Base-by-base conservation (phyloP, 2,888 invertebrate species). In the Limnephilus auricula region DNA sequence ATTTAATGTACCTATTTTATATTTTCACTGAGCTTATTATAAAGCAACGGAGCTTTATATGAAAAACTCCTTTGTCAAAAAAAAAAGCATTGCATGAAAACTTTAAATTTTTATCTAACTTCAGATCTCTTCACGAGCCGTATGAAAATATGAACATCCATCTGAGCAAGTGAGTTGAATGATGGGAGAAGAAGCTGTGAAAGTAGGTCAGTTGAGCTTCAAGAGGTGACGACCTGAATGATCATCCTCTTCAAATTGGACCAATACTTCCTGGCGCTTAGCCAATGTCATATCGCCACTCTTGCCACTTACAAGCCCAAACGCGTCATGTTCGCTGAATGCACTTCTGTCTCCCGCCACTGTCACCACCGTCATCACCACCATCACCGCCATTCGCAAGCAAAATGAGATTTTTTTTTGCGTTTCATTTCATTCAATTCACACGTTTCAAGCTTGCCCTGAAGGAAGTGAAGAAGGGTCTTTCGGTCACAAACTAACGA, bases 221-320 rank as follows among this genome's bases (percentile, higher is more conserved):
- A 85, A 85, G 86, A 65, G 50, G n/a, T 50, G 86, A 86, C 86
- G 86, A 86, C 86, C 86, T 50, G 31, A 65, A 86, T 86, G 65
- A 25, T 32, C 84, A 34, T 84, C 86, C 25, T 37, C 84, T 30
- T 50, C 86, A 65, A 65, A 50, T 86, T 50, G 86, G 31, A 86
- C 86, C 86, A 32, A 65, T 86, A 31, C 34, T 31, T 32, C 32
- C 32, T 86, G 65, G 86, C 86, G 25, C 86, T 10, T 34, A 18
- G 86, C 86, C 86, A 86, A 50, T 65, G 86, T 86, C 86, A 50
- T 65, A 31, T 84, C 25, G 34, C 30, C 80, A 79, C 79, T n/a
- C n/a, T 79, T 79, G 30, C n/a, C 83, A 37, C n/a, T 40, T 40
- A 40, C 84, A 85, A n/a, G 37, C 37, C 37, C 40, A 37, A 82